Percentiles rank a stretch among this genome's conserved stretches.
These are phyloP conservation scores for Andrena chrysosceles DNA, from an alignment of 2,888 invertebrate genomes.

Conservation along the genomic window DNA sequence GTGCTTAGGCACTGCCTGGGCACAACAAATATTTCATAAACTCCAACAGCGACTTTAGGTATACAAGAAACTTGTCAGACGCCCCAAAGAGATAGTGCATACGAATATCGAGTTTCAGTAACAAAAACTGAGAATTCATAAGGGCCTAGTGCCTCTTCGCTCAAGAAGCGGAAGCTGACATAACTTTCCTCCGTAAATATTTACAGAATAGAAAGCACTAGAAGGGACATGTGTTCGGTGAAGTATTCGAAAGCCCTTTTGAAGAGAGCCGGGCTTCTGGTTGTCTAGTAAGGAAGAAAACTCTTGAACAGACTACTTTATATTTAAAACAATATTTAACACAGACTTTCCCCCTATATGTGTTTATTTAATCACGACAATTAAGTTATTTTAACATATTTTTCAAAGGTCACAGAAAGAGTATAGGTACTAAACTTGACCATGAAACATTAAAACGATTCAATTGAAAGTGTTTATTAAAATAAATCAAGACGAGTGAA, in stretches of 20 bases:
- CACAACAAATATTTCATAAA: too few relatives aligned
- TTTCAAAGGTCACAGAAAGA: too few relatives aligned
- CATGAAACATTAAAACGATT: too few relatives aligned
- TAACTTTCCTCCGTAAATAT: constrained; percentile 29
- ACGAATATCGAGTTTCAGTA: neutral
- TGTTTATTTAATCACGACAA: too few relatives aligned
- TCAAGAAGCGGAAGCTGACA: neutral
- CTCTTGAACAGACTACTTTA: constrained; percentile 28
- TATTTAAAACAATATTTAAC: neutral
- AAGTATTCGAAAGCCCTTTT: constrained; percentile 23
- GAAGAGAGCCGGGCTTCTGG: constrained; percentile 35
- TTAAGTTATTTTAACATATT: too few relatives aligned
- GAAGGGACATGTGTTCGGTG: constrained; percentile 25
- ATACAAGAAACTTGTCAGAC: neutral
- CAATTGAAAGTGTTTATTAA: too few relatives aligned
- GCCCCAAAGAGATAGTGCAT: neutral
- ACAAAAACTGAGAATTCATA: neutral
- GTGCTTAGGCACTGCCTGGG: too few relatives aligned
- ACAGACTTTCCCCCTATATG: too few relatives aligned
- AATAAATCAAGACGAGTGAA: too few relatives aligned
- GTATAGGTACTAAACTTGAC: too few relatives aligned
- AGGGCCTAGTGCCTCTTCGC: neutral
- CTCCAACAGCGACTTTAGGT: neutral
- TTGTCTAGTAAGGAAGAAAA: constrained; percentile 8
- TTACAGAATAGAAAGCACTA: constrained; percentile 28